Evolutionary conservation across 1,140 invertebrate species (phyloP).

Genomic region (Anastrepha obliqua): DNA sequence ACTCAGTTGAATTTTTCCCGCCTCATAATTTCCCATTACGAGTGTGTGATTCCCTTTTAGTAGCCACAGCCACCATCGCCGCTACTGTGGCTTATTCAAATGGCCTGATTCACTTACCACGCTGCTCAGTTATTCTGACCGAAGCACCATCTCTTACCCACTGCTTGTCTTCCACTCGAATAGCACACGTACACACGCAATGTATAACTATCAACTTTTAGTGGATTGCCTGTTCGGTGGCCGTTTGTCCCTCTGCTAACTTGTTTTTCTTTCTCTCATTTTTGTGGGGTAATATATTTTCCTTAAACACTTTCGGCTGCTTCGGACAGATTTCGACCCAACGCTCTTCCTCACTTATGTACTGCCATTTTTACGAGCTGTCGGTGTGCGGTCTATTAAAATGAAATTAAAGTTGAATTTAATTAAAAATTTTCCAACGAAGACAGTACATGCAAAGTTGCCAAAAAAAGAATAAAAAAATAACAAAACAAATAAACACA

Average conservation of each 20-base stretch:
- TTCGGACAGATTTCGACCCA: not conserved
- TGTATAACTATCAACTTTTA: not conserved
- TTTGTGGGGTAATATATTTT: conserved; percentile 28
- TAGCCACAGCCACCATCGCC: not conserved
- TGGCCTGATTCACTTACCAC: conserved; percentile 22
- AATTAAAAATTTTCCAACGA: conserved; percentile 1
- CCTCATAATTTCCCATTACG: conserved; percentile 33
- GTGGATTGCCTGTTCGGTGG: not conserved
- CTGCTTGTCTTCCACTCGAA: not conserved
- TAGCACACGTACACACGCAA: not conserved
- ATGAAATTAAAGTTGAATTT: conserved; percentile 18
- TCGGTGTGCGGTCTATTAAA: not conserved
- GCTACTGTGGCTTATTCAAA: conserved; percentile 15
- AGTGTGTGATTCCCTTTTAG: conserved; percentile 12
- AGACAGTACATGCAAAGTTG: not conserved
- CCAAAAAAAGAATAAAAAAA: no score
- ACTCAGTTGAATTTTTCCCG: conserved; percentile 18
- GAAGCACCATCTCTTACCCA: not conserved
- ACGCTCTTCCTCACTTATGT: not conserved
- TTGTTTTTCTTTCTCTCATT: not conserved
- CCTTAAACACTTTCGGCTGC: conserved; percentile 15
- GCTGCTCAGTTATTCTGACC: not conserved
- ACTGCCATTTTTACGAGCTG: not conserved
- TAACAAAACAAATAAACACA: not conserved
- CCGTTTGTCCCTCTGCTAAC: not conserved